Evolutionary conservation across 2,888 invertebrate species (phyloP).

Genomic region (Drosophila koepferae): DNA sequence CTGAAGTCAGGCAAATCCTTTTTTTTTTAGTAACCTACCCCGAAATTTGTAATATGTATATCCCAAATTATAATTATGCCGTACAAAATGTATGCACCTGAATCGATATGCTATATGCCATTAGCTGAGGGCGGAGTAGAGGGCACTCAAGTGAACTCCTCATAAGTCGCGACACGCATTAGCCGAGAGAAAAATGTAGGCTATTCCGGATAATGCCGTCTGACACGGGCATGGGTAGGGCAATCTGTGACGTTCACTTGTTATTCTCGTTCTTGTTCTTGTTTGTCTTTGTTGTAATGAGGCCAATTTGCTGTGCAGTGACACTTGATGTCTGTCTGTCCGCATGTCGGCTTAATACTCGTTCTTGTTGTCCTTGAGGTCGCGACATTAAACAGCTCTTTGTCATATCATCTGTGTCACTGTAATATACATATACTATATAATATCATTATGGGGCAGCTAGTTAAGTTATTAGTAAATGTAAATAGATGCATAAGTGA

Average conservation of each 20-base stretch:
- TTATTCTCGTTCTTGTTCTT: background rate
- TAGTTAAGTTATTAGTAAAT: conserved; percentile 4
- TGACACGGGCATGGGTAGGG: conserved; percentile 11
- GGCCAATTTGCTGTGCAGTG: conserved; percentile 59
- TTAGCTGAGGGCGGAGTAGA: background rate
- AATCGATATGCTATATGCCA: conserved; percentile 15
- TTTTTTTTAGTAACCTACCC: conserved; percentile 30
- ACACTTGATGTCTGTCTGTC: conserved; percentile 45
- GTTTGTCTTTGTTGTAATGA: conserved; percentile 32
- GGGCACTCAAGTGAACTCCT: conserved; percentile 64
- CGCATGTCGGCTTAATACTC: conserved; percentile 33
- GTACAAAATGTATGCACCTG: background rate
- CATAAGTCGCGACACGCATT: conserved; percentile 78
- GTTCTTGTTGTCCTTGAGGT: conserved; percentile 56
- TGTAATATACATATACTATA: conserved; percentile 5
- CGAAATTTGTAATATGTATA: conserved; percentile 6
- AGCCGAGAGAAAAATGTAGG: conserved; percentile 47
- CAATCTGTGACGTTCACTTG: conserved; percentile 15
- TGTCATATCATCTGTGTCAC: conserved; percentile 37
- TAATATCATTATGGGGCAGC: conserved; percentile 3
- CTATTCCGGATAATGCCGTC: conserved; percentile 33
- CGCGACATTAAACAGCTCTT: conserved; percentile 46
- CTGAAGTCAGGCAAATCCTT: conserved; percentile 42
- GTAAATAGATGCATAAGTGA: background rate
- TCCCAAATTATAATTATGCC: background rate